A percentile compares a stretch with the other conserved stretches of the same genome.
Conservation (phyloP, 2,113 vertebrate genomes). For the Platichthys stellatus region DNA sequence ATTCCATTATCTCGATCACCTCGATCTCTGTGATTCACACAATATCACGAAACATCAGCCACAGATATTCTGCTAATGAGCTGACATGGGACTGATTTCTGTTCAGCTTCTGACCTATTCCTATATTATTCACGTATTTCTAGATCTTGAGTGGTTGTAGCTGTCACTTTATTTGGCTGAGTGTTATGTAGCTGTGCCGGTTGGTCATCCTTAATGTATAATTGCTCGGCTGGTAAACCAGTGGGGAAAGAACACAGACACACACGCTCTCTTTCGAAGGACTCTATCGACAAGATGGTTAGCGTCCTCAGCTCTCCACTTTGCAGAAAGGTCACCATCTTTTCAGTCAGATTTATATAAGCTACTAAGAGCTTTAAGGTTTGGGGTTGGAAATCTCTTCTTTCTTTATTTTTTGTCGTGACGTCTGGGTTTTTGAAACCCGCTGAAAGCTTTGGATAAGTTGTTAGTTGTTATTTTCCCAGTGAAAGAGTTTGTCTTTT, state of each 20-base stretch:
- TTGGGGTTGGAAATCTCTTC: slow-evolving; percentile 39
- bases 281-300: slow-evolving; percentile 32
- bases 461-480: slow-evolving; percentile 74
- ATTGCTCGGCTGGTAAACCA: slow-evolving; percentile 38
- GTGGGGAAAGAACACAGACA: slow-evolving; percentile 6
- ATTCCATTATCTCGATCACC: neutral
- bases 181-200: neutral
- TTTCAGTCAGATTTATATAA: slow-evolving; percentile 50
- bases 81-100: slow-evolving; percentile 34
- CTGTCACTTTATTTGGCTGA: slow-evolving; percentile 20
- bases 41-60: too few species aligned
- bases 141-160: slow-evolving; percentile 7
- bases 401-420: slow-evolving; percentile 33
- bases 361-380: slow-evolving; percentile 47
- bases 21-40: neutral
- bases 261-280: slow-evolving; percentile 5
- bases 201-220: slow-evolving; percentile 31
- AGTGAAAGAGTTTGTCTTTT: slow-evolving; percentile 68
- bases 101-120: neutral
- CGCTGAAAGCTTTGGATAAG: slow-evolving; percentile 50
- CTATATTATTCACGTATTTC: neutral
- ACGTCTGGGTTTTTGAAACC: slow-evolving; percentile 37
- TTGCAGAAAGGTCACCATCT: slow-evolving; percentile 46
- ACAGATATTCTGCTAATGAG: slow-evolving; percentile 16
- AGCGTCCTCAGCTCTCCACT: slow-evolving; percentile 9